Base-by-base conservation (phyloP, 2,113 vertebrate genomes). In the Bubo bubo region DNA sequence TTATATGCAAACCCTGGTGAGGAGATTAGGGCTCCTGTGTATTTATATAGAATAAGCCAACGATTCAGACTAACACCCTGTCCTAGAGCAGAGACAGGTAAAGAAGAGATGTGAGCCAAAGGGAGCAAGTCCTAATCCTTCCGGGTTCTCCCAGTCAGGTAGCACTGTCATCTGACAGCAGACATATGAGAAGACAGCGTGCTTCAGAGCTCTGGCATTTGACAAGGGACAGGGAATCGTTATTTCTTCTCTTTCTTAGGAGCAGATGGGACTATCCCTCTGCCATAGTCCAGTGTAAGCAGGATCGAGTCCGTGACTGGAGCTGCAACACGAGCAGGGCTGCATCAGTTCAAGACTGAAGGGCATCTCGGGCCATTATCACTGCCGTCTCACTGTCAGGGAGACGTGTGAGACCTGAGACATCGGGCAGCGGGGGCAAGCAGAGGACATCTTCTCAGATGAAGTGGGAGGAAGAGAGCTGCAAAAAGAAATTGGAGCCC, bases 311-410 rank as follows among this genome's bases (percentile, higher is more conserved):
- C 39, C 14, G 2, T 1, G 32, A 89, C 87, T 6, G 16, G 80
- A 90, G 41, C 88, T 76, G 91, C 66, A 90, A 90, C 23, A 30
- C 0, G 3, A 73, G 35, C 81, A 60, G 90, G 62, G 81, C 94
- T 59, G 71, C 66, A 30, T n/a, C 53, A 18, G 79, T 45, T 53
- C 26, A 27, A 8, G 47, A 21, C 52, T 15, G 83, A 41, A 90
- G 83, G 95, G 56, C 72, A 52, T n/a, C 86, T 79, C 75, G 32
- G 95, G 95, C 72, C 55, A 21, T 70, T 90, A 88, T 92, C 88
- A 26, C 17, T 4, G 43, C 32, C 79, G 92, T 79, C 96, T 90
- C n/a, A 37, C 62, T 43, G 66, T 35, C 88, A 70, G 88, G 91
- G 93, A 76, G 50, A 91, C 7, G 1, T 0, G 2, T 15, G 93